Evolutionary conservation across 2,113 vertebrate genomes (phyloP), one percentile per base, ranked within the genome.

Genomic region (Genyomyrus donnyi): DNA sequence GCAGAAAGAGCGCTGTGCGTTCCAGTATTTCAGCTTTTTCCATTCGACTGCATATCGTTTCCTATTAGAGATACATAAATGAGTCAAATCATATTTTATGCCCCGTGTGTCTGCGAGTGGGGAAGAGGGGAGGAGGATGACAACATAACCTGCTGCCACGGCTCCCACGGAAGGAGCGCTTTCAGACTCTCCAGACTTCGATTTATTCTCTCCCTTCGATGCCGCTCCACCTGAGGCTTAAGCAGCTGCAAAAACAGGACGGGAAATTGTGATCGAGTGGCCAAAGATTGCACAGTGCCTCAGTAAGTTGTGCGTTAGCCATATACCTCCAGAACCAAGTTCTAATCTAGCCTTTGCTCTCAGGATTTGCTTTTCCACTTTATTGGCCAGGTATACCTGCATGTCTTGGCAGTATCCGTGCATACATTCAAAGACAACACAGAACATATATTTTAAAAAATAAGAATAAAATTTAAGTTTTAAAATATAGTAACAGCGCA

Each of bases 11-110:
- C 27, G 95, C 94, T 0, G 97, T 95, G 87, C 95, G 94, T 91
- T 97, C 96, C 89, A 97, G 93, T 2, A 97, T 96, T 93, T 97
- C 97, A 0, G 97, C 96, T 89, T 97, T 97, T 92, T 97, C 96
- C 93, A 96, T 92, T 90, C 96, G 94, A 89, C 93, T 95, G 90
- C 96, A 96, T 88, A 92, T 91, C 56, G 93, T 93, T 86, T 91
- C 94, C 96, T 97, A 92, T 88, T 91, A 91, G 11, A 48, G 35
- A 42, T 39, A 80, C 74, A 53, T 17, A 19, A n/a, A 89, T 19
- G 19, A 46, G 53, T 21, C 13, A 35, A 35, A 74, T 50, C 31
- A 52, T 31, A 50, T 50, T 8, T 70, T 31, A 70, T 13, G n/a
- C 27, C n/a, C 62, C n/a, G n/a, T 31, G 27, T 70, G 62, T 19